Evolutionary conservation across 2,888 invertebrate genomes (phyloP), one percentile per base, ranked within the genome.

Genomic region (Zygogramma bicolorata): DNA sequence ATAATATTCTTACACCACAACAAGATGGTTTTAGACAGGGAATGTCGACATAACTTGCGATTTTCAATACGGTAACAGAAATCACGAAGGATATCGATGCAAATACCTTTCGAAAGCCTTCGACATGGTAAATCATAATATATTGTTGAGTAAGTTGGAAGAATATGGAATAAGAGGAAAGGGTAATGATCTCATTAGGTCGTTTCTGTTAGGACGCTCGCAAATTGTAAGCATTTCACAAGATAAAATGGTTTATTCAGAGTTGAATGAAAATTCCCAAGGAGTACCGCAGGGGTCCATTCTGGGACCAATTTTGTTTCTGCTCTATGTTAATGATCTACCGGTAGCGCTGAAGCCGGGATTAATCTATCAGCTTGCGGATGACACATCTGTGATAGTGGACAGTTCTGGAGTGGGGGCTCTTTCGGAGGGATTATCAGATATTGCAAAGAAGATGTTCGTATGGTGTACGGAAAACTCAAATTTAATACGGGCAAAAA

Each of bases 151-250:
- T 42, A 15, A 42, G 15, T 6, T 18, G 5, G 42, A 18, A 42
- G 15, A 15, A 42, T 42, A 7, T 42, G 42, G 15, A 42, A 42
- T 42, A 3, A 42, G 42, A 42, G 3, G 18, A 15, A 42, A 42
- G 42, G 6, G 42, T 15, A 42, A 42, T 1, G 42, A 42, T 15
- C 42, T 42, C 42, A 42, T 59, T 8, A 31, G 20, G 59, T 31
- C 59, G 15, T 31, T 29, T 59, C 29, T n/a, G 18, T 59, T 29
- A 31, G 27, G 59, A 59, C 18, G 31, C 1, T 59, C 59, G 13
- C 59, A 31, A 59, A 27, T 59, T 18, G 29, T 59, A 59, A 59
- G 59, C 10, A 20, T 59, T 6, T 27, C n/a, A 29, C 59, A 59
- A 59, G 29, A 27, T 18, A 4, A 59, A 59, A 2, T 59, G 18